Base-by-base conservation (phyloP, 2,888 invertebrate genomes). In the Therioaphis trifolii region DNA sequence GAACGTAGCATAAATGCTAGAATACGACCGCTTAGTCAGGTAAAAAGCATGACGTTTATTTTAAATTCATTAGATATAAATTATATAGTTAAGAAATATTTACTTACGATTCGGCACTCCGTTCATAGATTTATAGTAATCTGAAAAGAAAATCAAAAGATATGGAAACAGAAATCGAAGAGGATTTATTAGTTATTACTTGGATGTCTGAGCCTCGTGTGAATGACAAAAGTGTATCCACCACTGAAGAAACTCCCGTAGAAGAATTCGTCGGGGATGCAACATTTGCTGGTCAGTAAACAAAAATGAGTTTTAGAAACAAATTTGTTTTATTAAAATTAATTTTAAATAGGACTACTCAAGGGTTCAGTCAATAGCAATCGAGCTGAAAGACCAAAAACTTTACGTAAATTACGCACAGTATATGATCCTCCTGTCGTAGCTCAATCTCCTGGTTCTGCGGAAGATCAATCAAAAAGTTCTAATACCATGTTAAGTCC, bases 1-100 rank as follows among this genome's bases (percentile, higher is more conserved):
- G 95, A 96, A 89, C 93, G 92, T 89, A 93, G 94, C 87, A 97
- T 97, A 87, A 94, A 96, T 88, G 95, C 96, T 88, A 92, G 95
- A 89, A 96, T 97, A 87, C 92, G 95, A 87, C 96, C 96, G 27
- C 89, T 96, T 84, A 95, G 95, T 90, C 95, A 96, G 94, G 96
- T 96, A 90, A 93, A 93, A 91, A 90, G 89, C 85, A 87, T 86
- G 49, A 68, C 84, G 63, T 85, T 88, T 90, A 90, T 90, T 52
- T 15, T 14, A 55, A 24, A n/a, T 29, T 15, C n/a, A n/a, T n/a
- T n/a, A n/a, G n/a, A n/a, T n/a, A n/a, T n/a, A n/a, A n/a, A n/a
- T n/a, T n/a, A n/a, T n/a, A n/a, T n/a, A n/a, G n/a, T n/a, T n/a
- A n/a, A n/a, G n/a, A n/a, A n/a, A n/a, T n/a, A n/a, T n/a, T n/a